phyloP scores from a whole-genome alignment of 1,140 invertebrate species.

The Pollicipes pollicipes region DNA sequence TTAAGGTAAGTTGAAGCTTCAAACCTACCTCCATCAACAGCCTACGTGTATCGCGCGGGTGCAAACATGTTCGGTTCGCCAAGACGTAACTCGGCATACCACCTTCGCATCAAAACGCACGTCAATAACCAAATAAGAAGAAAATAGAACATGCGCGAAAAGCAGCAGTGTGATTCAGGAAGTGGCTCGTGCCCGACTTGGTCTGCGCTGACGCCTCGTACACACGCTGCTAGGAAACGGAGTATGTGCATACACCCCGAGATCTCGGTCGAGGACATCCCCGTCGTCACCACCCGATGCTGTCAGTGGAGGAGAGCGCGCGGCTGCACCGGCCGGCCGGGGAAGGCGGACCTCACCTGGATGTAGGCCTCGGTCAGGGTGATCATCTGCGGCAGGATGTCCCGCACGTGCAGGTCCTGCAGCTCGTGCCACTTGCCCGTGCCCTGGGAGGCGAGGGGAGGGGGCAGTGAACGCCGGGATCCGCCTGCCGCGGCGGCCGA shows the following conservation, averaged over 20 bases:
- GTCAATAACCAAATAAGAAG: no score
- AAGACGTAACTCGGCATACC: no score
- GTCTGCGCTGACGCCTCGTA: no score
- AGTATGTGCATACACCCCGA: background rate
- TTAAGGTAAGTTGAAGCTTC: background rate
- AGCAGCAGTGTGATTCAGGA: no score
- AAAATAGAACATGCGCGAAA: no score
- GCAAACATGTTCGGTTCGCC: background rate
- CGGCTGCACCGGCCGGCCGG: no score
- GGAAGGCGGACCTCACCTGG: background rate
- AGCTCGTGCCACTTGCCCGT: constrained; percentile 77
- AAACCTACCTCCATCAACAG: background rate
- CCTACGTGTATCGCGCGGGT: background rate
- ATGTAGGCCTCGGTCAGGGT: constrained; percentile 70
- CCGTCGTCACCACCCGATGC: background rate
- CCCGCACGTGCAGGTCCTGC: constrained; percentile 96
- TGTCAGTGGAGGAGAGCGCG: background rate
- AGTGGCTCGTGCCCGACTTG: no score
- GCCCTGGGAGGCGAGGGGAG: constrained; percentile 30
- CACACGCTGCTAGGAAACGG: background rate
- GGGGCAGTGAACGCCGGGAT: background rate
- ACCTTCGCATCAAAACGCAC: no score
- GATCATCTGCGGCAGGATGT: constrained; percentile 98
- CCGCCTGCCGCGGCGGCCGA: no score
- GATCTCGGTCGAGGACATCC: background rate